phyloP scores from a whole-genome alignment of 2,113 vertebrate species.

The Paedocypris sp. region DNA sequence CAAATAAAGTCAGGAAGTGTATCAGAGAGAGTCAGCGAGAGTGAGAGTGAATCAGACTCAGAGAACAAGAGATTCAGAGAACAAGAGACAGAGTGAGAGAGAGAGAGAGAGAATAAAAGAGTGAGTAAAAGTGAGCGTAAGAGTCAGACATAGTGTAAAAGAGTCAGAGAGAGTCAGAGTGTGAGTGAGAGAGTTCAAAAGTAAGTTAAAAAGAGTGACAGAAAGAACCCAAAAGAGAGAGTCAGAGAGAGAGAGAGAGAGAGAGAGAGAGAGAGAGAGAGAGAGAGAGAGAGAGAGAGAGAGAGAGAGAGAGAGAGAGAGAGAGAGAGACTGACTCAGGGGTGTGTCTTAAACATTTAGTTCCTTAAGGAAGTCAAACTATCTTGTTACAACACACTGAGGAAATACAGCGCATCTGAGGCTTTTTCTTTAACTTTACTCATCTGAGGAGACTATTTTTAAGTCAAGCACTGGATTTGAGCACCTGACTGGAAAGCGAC shows the following conservation, averaged over 20 bases:
- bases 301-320: slow-evolving; percentile 30
- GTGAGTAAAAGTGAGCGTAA: slow-evolving; percentile 30
- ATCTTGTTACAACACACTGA: slow-evolving; percentile 53
- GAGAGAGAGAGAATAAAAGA: slow-evolving; percentile 31
- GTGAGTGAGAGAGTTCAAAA: slow-evolving; percentile 30
- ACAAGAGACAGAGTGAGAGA: slow-evolving; percentile 18
- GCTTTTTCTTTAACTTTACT: slow-evolving; percentile 20
- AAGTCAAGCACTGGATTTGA: slow-evolving; percentile 43
- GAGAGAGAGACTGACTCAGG: slow-evolving; percentile 44
- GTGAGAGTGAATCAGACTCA: slow-evolving; percentile 30
- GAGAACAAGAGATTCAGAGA: slow-evolving; percentile 48
- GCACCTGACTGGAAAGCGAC: slow-evolving; percentile 37
- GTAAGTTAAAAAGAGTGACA: too few species aligned
- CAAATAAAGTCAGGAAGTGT: slow-evolving; percentile 18
- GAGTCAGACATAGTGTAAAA: slow-evolving; percentile 31
- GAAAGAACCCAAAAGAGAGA: slow-evolving; percentile 26
- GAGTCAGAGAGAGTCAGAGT: slow-evolving; percentile 19
- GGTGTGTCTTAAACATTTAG: slow-evolving; percentile 68
- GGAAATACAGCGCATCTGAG: slow-evolving; percentile 37
- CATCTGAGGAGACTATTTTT: slow-evolving; percentile 39
- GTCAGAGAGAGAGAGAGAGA: slow-evolving; percentile 23
- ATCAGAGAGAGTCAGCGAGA: slow-evolving; percentile 29
- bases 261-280: slow-evolving; percentile 29
- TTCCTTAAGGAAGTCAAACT: slow-evolving; percentile 69
- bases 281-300: slow-evolving; percentile 33